These are phyloP conservation scores for Carollia perspicillata DNA, from an alignment of 2,113 vertebrate genomes.

Conservation along the genomic window DNA sequence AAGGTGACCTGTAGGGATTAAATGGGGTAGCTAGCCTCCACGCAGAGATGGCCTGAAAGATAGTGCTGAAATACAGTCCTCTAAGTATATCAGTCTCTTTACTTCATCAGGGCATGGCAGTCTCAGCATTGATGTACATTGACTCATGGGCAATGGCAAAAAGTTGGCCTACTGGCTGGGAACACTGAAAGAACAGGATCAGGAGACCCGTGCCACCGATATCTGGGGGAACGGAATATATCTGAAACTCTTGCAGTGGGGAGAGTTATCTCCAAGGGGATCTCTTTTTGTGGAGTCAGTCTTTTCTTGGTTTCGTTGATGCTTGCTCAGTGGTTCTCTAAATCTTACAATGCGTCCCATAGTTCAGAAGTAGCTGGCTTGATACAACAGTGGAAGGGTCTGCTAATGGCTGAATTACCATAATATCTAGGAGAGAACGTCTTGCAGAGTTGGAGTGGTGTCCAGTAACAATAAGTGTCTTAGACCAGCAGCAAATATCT, in stretches of 20 bases:
- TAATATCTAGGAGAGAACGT: not conserved
- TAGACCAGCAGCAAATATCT: not conserved
- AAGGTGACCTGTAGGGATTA: not conserved
- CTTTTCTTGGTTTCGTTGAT: not conserved
- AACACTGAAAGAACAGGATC: not conserved
- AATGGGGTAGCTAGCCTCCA: not conserved
- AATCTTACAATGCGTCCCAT: not conserved
- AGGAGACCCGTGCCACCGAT: not conserved
- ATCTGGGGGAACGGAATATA: not conserved
- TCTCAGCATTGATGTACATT: not conserved
- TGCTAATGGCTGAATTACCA: not conserved
- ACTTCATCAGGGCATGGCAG: not conserved
- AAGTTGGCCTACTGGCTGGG: not conserved
- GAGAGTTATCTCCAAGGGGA: not conserved
- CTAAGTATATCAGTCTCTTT: not conserved
- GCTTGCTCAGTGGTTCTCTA: not conserved
- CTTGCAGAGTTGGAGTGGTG: not conserved
- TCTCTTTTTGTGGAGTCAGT: not conserved
- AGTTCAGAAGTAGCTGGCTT: not conserved
- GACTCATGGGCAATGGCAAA: not conserved
- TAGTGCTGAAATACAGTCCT: not conserved
- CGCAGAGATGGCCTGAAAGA: not conserved
- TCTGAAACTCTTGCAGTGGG: not conserved
- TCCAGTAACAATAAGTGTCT: not conserved
- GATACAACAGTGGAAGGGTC: not conserved